Percentiles rank a stretch among this genome's conserved stretches.
These are phyloP conservation scores for Phoeniculus purpureus DNA, from an alignment of 2,797 vertebrate species.

Conservation along the genomic window DNA sequence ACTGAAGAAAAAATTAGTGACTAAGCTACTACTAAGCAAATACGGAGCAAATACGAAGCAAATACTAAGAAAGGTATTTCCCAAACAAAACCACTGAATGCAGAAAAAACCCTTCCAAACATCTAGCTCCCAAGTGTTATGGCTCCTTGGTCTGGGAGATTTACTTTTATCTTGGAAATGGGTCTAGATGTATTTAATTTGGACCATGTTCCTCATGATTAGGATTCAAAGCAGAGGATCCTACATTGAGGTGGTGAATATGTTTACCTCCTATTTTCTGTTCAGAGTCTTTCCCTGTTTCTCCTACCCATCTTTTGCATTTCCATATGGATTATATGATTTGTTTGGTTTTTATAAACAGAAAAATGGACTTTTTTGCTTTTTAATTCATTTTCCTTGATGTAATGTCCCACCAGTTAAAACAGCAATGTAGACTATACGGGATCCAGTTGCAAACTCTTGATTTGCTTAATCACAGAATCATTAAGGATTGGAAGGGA, in stretches of 20 bases:
- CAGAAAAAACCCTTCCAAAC: neutral
- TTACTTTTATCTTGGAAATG: neutral
- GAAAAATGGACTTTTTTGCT: neutral
- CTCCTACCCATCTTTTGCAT: neutral
- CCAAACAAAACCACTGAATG: neutral
- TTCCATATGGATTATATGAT: neutral
- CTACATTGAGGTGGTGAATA: neutral
- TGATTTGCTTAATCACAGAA: neutral
- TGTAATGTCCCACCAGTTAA: neutral
- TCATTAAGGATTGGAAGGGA: too few species aligned
- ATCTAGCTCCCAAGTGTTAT: rapidly evolving
- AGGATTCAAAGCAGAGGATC: neutral
- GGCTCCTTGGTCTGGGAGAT: neutral
- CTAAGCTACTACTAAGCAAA: neutral
- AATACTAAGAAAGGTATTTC: neutral
- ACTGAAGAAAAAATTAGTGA: neutral
- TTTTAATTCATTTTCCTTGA: too few species aligned
- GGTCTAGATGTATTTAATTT: neutral
- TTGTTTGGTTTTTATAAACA: neutral
- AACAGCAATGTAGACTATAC: neutral
- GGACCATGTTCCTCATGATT: neutral
- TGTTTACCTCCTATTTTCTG: neutral
- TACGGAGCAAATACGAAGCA: too few species aligned
- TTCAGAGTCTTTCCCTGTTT: neutral
- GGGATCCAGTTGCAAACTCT: neutral